These are phyloP conservation scores for Hydra vulgaris DNA, from an alignment of 30 jellyfish, hydroid and myxozoan genomes.

Conservation along the genomic window DNA sequence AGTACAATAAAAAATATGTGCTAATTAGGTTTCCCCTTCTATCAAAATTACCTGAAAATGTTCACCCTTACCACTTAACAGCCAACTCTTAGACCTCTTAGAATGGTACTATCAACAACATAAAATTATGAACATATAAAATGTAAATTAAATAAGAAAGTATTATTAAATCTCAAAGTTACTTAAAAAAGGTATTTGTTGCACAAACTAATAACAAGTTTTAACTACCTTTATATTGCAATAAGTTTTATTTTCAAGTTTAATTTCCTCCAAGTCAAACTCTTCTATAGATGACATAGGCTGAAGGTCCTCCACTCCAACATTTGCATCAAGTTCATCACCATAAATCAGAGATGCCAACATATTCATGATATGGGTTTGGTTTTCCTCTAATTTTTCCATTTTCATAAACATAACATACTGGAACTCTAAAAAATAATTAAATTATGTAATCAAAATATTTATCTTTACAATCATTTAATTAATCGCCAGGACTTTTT, in stretches of 20 bases:
- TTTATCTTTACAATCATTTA: neutral
- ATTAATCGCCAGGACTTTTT: neutral
- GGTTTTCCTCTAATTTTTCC: neutral
- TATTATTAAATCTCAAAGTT: neutral
- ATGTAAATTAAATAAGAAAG: neutral
- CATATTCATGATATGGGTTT: neutral
- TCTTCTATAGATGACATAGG: neutral
- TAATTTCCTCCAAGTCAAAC: neutral
- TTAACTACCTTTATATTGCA: neutral
- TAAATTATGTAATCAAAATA: neutral
- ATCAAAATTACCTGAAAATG: neutral
- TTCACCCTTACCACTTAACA: neutral
- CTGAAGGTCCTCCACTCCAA: neutral
- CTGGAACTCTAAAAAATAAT: conserved; percentile 7
- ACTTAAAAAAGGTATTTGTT: neutral
- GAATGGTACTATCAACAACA: neutral
- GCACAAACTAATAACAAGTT: neutral
- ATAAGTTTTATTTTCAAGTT: neutral
- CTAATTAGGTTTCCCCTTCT: neutral
- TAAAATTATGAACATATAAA: neutral
- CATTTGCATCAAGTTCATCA: neutral
- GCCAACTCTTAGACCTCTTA: neutral
- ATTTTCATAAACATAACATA: conserved; percentile 2
- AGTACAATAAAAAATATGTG: neutral
- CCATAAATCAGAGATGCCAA: neutral